Evolutionary conservation across 2,797 vertebrate species (phyloP), one percentile per base, ranked within the genome.

Genomic region (Gastrophryne carolinensis): DNA sequence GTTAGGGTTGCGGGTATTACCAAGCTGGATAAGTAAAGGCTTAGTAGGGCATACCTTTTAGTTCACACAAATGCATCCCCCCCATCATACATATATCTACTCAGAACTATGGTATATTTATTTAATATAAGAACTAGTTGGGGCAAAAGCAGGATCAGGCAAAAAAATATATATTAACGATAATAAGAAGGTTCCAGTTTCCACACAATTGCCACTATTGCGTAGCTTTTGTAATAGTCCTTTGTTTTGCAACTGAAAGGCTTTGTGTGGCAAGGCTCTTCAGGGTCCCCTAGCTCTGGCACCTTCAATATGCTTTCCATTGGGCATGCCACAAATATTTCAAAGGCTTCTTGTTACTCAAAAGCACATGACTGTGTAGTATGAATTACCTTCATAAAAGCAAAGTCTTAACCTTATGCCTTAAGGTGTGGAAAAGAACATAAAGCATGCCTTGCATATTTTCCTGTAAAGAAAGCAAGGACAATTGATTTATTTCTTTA

Each of bases 341-440:
- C 75, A 78, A 63, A 71, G 30, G 60, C 41, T 78, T 72, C 30
- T 65, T 52, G 71, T 39, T 78, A 57, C 60, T 57, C 27, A 52
- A 56, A 78, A 72, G 67, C 68, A 60, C 63, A 78, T 78, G 75
- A 47, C 57, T 70, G 74, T 64, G 50, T 65, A 29, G 67, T 58
- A 78, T 50, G 60, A 64, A 78, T 78, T 78, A 78, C 68, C 74
- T 64, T 77, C 67, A 47, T 70, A 63, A 76, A 62, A 70, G 63
- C 57, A 70, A 77, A 77, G 75, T 65, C 75, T 77, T 77, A 77
- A 77, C 50, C 58, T 72, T 70, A 56, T 78, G 75, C 68, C 68
- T 78, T 37, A 66, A 78, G 67, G 67, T 66, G 63, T 78, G 52
- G 57, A 58, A 62, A 37, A 47, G 60, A 78, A 78, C 54, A 72